These are phyloP conservation scores for Mycetomoellerius zeteki DNA, from an alignment of 1,140 invertebrate species.

Conservation along the genomic window DNA sequence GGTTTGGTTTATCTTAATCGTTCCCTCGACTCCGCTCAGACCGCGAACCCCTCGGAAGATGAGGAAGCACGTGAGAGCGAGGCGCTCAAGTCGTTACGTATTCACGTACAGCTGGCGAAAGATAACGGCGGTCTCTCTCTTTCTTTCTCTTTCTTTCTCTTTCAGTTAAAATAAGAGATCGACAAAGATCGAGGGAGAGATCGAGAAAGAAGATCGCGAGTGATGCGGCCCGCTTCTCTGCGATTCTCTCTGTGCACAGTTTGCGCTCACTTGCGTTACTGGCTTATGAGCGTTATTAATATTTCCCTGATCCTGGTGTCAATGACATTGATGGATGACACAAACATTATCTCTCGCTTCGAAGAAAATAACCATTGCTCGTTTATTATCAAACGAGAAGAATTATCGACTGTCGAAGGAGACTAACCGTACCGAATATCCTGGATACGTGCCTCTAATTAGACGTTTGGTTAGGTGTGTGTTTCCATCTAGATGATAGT, in stretches of 20 bases:
- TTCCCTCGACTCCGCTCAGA: slow-evolving; percentile 52
- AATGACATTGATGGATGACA: slow-evolving; percentile 60
- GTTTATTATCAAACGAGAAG: slow-evolving; percentile 44
- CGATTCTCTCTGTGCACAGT: background rate
- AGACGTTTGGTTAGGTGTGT: slow-evolving; percentile 14
- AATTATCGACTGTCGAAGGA: slow-evolving; percentile 56
- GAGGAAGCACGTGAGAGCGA: slow-evolving; percentile 51
- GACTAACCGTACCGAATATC: slow-evolving; percentile 13
- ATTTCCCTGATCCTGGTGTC: slow-evolving; percentile 56
- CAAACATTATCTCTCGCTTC: slow-evolving; percentile 22
- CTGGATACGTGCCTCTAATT: slow-evolving; percentile 24
- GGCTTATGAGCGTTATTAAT: slow-evolving; percentile 23
- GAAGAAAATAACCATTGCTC: slow-evolving; percentile 34
- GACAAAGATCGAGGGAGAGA: slow-evolving; percentile 27
- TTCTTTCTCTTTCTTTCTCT: background rate
- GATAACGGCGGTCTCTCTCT: slow-evolving; percentile 18
- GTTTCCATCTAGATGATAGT: slow-evolving; percentile 7
- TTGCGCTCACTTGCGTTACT: background rate
- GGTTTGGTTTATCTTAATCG: slow-evolving; percentile 69
- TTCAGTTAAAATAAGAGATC: slow-evolving; percentile 41
- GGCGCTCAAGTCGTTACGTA: slow-evolving; percentile 61
- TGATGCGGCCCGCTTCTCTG: background rate
- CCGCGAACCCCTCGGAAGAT: slow-evolving; percentile 30
- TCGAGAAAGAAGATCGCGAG: slow-evolving; percentile 33
- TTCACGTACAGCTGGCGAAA: slow-evolving; percentile 63